Conservation (phyloP, 2,888 invertebrate genomes). For the Cyclophora punctaria region DNA sequence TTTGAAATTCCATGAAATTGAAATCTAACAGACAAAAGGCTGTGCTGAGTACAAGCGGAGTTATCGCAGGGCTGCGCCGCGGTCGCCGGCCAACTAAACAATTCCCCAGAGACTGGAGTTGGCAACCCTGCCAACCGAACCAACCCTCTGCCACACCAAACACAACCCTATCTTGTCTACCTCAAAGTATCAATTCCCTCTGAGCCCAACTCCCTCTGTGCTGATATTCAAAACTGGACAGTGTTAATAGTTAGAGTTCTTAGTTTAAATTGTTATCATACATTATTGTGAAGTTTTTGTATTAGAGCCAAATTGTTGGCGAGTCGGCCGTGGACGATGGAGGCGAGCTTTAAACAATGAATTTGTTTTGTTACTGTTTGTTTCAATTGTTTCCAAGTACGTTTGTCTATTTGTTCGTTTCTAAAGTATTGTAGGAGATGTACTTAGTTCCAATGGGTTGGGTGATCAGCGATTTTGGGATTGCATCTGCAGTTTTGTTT, state of each 20-base stretch:
- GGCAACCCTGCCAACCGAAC: constrained; percentile 53
- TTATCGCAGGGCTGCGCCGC: constrained; percentile 27
- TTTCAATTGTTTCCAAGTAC: too few species aligned
- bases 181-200: too few species aligned
- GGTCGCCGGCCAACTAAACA: constrained; percentile 53
- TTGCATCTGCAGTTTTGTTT: too few species aligned
- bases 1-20: too few species aligned
- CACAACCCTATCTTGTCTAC: too few species aligned
- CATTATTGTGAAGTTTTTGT: constrained; percentile 55
- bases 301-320: constrained; percentile 45
- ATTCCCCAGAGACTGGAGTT: constrained; percentile 54
- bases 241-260: constrained; percentile 57
- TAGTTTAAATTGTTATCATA: constrained; percentile 32
- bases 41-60: constrained; percentile 25
- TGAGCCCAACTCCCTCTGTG: background rate
- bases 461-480: too few species aligned
- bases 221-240: constrained; percentile 52
- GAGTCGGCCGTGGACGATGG: constrained; percentile 6
- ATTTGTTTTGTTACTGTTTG: too few species aligned
- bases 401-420: too few species aligned
- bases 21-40: constrained; percentile 11
- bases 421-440: too few species aligned
- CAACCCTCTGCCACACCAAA: constrained; percentile 20
- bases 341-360: too few species aligned
- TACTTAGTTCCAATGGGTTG: too few species aligned